A percentile compares a stretch with the other conserved stretches of the same genome.
These are phyloP conservation scores for Drosophila ercepeae DNA, from an alignment of 1,140 invertebrate species.

Conservation along the genomic window DNA sequence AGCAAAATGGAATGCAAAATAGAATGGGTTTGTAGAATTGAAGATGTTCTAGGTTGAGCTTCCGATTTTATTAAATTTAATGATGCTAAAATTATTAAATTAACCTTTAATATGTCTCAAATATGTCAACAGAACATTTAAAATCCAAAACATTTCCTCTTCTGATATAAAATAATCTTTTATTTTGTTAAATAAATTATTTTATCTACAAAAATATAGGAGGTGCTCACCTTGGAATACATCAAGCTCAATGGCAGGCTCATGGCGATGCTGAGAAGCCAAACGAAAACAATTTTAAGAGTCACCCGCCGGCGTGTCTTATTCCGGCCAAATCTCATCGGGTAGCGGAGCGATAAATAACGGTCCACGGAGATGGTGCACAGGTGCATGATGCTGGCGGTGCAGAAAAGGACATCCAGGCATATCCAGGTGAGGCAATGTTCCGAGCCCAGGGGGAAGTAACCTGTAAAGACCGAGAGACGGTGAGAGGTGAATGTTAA, in stretches of 20 bases:
- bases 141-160: no score
- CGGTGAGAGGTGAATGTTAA: not conserved
- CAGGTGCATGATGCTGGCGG: constrained; percentile 97
- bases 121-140: no score
- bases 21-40: no score
- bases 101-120: no score
- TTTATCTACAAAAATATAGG: not conserved
- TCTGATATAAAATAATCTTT: no score
- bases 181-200: no score
- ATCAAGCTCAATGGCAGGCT: constrained; percentile 93
- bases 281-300: constrained; percentile 95
- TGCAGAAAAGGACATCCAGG: constrained; percentile 97
- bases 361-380: constrained; percentile 98
- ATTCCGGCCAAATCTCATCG: constrained; percentile 95
- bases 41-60: no score
- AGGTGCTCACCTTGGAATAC: constrained; percentile 90
- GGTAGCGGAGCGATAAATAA: constrained; percentile 92
- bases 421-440: constrained; percentile 95
- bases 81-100: no score
- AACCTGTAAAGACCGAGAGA: constrained; percentile 87
- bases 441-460: constrained; percentile 91
- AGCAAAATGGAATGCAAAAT: no score
- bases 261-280: constrained; percentile 95
- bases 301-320: constrained; percentile 94
- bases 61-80: no score